Conservation (phyloP, 2,797 vertebrate genomes). For the Myoxocephalus aenaeus region DNA sequence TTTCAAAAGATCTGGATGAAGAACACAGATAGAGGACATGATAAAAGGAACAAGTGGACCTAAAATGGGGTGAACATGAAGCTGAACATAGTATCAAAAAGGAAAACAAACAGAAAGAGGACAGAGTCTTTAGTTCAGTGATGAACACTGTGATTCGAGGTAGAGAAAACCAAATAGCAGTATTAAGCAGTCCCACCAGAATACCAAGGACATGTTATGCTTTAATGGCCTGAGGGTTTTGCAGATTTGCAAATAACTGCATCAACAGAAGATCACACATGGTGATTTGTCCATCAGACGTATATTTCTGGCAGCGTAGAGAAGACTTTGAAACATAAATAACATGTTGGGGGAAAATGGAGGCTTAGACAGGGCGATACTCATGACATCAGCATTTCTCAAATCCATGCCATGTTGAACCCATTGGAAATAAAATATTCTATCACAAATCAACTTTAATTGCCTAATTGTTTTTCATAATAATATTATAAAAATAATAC, state of each 20-base stretch:
- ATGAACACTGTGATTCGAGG: background rate
- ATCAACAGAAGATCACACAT: background rate
- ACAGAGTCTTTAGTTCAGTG: background rate
- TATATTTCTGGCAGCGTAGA: too few species aligned
- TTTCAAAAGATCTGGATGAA: slow-evolving; percentile 56
- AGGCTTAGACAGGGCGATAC: too few species aligned
- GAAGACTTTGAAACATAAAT: background rate
- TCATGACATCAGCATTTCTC: too few species aligned
- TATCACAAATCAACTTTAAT: too few species aligned
- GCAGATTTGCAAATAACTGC: slow-evolving; percentile 12
- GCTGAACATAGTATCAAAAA: background rate
- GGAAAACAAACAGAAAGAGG: slow-evolving; percentile 1
- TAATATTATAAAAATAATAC: background rate
- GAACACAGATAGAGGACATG: slow-evolving; percentile 29
- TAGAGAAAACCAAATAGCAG: slow-evolving; percentile 8
- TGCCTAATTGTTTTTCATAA: background rate
- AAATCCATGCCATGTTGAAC: too few species aligned
- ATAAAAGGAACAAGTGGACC: slow-evolving; percentile 25
- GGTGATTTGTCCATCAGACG: background rate
- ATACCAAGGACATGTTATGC: slow-evolving; percentile 7
- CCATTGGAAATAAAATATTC: too few species aligned
- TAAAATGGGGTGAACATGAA: slow-evolving; percentile 2
- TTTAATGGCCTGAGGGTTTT: slow-evolving; percentile 9
- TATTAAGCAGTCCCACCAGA: background rate
- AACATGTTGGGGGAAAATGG: too few species aligned